phyloP scores from a whole-genome alignment of 2,113 vertebrate genomes.

The Ursus arctos region DNA sequence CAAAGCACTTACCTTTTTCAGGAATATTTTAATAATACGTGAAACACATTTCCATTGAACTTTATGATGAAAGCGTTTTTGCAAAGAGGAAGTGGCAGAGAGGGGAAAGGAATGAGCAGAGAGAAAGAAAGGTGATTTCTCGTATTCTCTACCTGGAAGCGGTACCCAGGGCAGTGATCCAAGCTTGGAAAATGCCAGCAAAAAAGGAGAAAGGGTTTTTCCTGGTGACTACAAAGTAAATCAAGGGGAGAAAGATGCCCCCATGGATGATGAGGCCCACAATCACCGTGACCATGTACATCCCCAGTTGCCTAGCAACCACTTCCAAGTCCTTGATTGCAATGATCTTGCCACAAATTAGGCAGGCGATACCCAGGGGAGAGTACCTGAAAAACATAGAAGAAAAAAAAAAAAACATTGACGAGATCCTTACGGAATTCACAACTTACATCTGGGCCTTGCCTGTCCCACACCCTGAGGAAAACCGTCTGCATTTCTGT shows the following conservation, averaged over 20 bases:
- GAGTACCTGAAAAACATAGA: constrained; percentile 93
- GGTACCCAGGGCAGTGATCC: constrained; percentile 99
- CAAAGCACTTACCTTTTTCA: not conserved
- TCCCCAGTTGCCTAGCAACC: constrained; percentile 97
- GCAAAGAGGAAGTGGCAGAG: not conserved
- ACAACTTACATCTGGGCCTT: not conserved
- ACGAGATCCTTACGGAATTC: not conserved
- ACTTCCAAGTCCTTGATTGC: constrained; percentile 98
- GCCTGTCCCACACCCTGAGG: not conserved
- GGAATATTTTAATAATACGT: not conserved
- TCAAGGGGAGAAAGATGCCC: constrained; percentile 96
- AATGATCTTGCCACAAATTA: constrained; percentile 99
- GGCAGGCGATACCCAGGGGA: constrained; percentile 97
- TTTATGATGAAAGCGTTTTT: constrained; percentile 34
- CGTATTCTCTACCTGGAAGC: constrained; percentile 94
- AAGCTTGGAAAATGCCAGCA: constrained; percentile 98
- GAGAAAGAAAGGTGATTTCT: constrained; percentile 62
- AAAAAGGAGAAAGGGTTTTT: constrained; percentile 99
- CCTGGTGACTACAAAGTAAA: constrained; percentile 97
- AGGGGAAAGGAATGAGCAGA: not conserved
- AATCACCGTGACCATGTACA: constrained; percentile 99
- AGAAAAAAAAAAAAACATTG: not conserved
- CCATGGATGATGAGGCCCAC: constrained; percentile 98
- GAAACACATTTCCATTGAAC: constrained; percentile 17
- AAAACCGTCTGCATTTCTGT: not conserved